These are phyloP conservation scores for Temnothorax rugatulus DNA, from an alignment of 2,888 invertebrate species.

Conservation along the genomic window DNA sequence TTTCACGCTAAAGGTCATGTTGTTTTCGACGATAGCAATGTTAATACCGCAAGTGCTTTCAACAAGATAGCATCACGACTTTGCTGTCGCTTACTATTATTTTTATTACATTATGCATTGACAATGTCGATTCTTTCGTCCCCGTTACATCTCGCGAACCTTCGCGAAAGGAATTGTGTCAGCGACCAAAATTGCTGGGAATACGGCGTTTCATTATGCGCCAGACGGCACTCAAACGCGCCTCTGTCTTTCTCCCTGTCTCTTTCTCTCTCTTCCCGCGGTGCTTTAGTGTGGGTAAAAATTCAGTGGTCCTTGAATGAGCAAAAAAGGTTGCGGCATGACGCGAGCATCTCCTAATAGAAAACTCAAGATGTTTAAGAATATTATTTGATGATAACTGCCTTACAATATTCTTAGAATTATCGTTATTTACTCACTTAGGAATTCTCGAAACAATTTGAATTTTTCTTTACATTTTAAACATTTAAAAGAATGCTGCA, in stretches of 20 bases:
- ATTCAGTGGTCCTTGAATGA: slow-evolving; percentile 9
- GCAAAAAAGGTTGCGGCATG: background rate
- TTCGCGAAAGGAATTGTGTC: slow-evolving; percentile 7
- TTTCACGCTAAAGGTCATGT: background rate
- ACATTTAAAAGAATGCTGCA: background rate
- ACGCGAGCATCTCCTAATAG: background rate
- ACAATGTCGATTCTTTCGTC: background rate
- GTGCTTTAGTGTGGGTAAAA: background rate
- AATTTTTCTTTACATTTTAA: background rate
- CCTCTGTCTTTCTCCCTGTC: background rate
- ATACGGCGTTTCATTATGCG: slow-evolving; percentile 3
- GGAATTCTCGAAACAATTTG: background rate
- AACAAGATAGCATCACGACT: background rate
- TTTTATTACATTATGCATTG: background rate
- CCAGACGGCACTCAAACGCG: background rate
- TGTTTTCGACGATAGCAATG: background rate
- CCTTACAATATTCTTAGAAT: background rate
- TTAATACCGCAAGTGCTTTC: background rate
- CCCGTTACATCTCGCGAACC: background rate
- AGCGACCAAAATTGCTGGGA: slow-evolving; percentile 12
- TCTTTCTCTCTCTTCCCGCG: background rate
- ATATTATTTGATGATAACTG: background rate
- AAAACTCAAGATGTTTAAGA: slow-evolving; percentile 1
- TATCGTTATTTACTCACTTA: background rate
- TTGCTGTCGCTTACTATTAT: background rate